Conservation (phyloP, 2,888 invertebrate genomes). For the Acanthosepion esculentum region DNA sequence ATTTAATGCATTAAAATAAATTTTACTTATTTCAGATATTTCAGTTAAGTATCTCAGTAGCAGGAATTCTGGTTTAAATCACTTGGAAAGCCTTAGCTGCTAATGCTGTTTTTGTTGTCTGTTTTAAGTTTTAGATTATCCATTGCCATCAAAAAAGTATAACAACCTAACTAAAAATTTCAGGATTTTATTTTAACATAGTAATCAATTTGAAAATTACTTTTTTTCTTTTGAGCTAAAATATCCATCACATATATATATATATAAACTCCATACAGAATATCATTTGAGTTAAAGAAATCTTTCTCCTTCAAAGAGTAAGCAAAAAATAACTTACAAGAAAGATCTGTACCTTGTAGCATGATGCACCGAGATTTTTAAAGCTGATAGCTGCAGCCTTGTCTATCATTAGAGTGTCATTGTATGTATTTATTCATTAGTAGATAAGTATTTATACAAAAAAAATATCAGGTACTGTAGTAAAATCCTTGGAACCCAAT, state of each 20-base stretch:
- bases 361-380: not conserved
- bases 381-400: not conserved
- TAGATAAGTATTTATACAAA: not conserved
- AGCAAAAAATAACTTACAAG: not conserved
- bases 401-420: not conserved
- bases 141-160: not conserved
- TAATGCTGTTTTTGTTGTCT: no score
- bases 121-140: not conserved
- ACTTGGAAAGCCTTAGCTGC: not conserved
- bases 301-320: not conserved
- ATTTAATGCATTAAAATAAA: no score
- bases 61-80: not conserved
- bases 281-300: no score
- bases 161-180: not conserved
- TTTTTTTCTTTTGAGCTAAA: no score
- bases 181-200: no score
- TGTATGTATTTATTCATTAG: not conserved
- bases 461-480: not conserved
- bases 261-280: not conserved
- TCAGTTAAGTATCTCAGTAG: not conserved
- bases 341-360: not conserved
- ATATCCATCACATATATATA: no score
- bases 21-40: not conserved
- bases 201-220: no score
- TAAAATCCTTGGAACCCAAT: not conserved